Base-by-base conservation (phyloP, 1,140 invertebrate genomes). In the Drosophila aff. region DNA sequence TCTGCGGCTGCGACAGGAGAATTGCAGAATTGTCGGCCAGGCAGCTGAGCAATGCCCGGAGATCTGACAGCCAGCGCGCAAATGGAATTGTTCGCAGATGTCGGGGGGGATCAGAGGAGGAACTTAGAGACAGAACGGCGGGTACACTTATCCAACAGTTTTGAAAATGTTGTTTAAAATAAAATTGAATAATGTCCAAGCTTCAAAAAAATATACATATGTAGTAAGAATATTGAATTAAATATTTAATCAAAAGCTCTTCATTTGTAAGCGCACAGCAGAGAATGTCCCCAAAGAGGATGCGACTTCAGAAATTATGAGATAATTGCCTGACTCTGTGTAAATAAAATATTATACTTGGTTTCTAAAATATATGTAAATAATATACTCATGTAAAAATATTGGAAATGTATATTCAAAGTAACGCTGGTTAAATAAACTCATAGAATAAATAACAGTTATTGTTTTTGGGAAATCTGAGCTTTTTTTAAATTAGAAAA, bases 61-160 rank as follows among this genome's bases (percentile, higher is more conserved):
- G 63, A 75, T 63, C 82, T 85, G 82, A 83, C 81, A 85, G 82
- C 59, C 66, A 61, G 55, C 49, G 49, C 49, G 69, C 68, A 87
- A 89, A 87, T 83, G 83, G 83, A 83, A 87, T 89, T 87, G 84
- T 65, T 77, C 68, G 47, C 76, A 59, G 40, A 66, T 61, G 63
- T 52, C 61, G 41, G 43, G 31, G 33, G 57, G 47, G 21, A 23
- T 11, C 53, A 11, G 21, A n/a, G 53, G 15, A 57, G 15, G 21
- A 23, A 7, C 15, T 13, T 23, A 23, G 16, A 36, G 28, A 11
- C 52, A 23, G 33, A 69, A 11, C 7, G 9, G 26, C 13, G 33
- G 3, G 11, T 46, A 67, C 67, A 71, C 62, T 68, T n/a, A 15
- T 2, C 63, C 9, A 36, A 23, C 11, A 13, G 16, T 2, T 18